Evolutionary conservation across 2,797 vertebrate species (phyloP).

Genomic region (Microcaecilia unicolor): DNA sequence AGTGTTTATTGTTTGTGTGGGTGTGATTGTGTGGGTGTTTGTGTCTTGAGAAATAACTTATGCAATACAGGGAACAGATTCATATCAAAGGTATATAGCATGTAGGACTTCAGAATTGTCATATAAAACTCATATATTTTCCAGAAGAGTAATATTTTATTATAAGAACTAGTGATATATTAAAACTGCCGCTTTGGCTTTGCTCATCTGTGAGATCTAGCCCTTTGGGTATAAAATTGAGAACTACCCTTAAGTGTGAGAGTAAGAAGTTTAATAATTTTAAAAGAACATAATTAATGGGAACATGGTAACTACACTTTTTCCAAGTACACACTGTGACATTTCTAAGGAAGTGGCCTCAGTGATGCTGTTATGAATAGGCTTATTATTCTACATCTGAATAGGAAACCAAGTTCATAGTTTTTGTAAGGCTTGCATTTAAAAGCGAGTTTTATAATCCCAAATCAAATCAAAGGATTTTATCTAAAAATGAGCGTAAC

Average conservation of each 20-base stretch:
- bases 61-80: too few species aligned
- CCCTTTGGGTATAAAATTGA: conserved; percentile 30
- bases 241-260: conserved; percentile 11
- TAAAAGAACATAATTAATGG: conserved; percentile 29
- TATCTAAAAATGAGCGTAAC: conserved; percentile 18
- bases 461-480: conserved; percentile 36
- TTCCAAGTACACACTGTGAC: conserved; percentile 49
- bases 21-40: too few species aligned
- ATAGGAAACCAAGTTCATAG: conserved; percentile 26
- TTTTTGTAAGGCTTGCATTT: conserved; percentile 18
- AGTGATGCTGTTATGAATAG: conserved; percentile 35
- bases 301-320: conserved; percentile 31
- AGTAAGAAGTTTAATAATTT: conserved; percentile 27
- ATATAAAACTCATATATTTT: too few species aligned
- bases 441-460: conserved; percentile 38
- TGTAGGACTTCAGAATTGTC: too few species aligned
- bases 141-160: too few species aligned
- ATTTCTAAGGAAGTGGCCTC: conserved; percentile 28
- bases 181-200: neutral
- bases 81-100: too few species aligned
- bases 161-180: too few species aligned
- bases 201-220: neutral
- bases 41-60: too few species aligned
- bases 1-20: too few species aligned
- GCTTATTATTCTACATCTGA: conserved; percentile 45